phyloP scores from a whole-genome alignment of 37 sponge, comb jelly and placozoan species.

The Axinella damicornis region DNA sequence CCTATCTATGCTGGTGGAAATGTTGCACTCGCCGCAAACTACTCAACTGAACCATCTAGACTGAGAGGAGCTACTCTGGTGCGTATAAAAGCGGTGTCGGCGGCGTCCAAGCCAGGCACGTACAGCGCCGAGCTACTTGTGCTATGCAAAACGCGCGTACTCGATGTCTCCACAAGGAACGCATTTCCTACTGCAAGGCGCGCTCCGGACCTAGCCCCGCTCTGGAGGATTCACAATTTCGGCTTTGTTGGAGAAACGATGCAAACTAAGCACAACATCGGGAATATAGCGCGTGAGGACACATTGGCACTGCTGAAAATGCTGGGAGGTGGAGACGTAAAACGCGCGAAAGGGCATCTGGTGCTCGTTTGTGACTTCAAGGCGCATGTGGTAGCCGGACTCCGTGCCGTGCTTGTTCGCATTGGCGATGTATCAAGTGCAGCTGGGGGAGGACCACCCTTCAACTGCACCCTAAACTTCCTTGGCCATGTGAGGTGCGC shows the following conservation, averaged over 20 bases:
- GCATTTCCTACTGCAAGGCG: slow-evolving; percentile 30
- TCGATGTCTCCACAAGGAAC: slow-evolving; percentile 3
- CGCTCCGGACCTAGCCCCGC: slow-evolving; percentile 27
- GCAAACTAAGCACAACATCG: slow-evolving; percentile 2
- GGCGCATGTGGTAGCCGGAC: neutral
- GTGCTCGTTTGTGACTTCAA: slow-evolving; percentile 30
- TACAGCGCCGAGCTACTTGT: slow-evolving; percentile 32
- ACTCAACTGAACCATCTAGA: slow-evolving; percentile 1
- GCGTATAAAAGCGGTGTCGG: slow-evolving; percentile 27
- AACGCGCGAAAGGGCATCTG: slow-evolving; percentile 30
- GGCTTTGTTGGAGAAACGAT: slow-evolving; percentile 7
- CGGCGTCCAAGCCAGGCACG: neutral
- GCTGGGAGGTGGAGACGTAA: slow-evolving; percentile 26
- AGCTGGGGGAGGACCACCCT: slow-evolving; percentile 11
- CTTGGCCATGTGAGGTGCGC: slow-evolving; percentile 31
- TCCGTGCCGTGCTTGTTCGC: slow-evolving; percentile 14
- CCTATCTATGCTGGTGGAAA: slow-evolving; percentile 9
- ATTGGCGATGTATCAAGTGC: slow-evolving; percentile 18
- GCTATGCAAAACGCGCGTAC: slow-evolving; percentile 24
- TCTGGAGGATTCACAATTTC: slow-evolving; percentile 37
- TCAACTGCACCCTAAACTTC: slow-evolving; percentile 13
- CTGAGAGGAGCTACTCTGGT: slow-evolving; percentile 33
- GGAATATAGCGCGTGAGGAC: slow-evolving; percentile 24
- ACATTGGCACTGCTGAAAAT: slow-evolving; percentile 15
- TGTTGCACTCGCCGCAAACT: slow-evolving; percentile 24